Evolutionary conservation across 2,888 invertebrate species (phyloP).

Genomic region (Polydrusus tereticollis): DNA sequence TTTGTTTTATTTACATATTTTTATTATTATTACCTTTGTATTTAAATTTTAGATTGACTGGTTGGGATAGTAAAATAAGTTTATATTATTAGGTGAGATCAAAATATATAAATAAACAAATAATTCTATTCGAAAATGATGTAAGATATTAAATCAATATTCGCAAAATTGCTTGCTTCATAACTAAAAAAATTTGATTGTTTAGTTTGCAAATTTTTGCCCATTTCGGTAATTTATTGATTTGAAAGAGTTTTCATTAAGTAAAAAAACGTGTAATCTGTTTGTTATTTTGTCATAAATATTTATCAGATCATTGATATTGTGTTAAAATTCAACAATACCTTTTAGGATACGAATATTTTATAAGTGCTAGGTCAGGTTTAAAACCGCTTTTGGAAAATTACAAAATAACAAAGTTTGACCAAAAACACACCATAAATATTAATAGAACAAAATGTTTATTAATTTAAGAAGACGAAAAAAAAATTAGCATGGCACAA

Average conservation of each 20-base stretch:
- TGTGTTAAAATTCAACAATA: neutral
- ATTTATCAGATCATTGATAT: neutral
- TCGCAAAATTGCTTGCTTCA: slow-evolving; percentile 1
- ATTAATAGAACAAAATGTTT: neutral
- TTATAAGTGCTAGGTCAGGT: slow-evolving; percentile 1
- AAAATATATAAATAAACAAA: neutral
- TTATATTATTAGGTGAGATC: neutral
- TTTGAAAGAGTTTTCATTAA: neutral
- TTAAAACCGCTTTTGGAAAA: neutral
- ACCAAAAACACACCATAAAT: neutral
- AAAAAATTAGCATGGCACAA: too few relatives aligned
- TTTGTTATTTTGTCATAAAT: neutral
- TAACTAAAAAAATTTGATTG: neutral
- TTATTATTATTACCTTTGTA: too few relatives aligned
- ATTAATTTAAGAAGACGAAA: neutral
- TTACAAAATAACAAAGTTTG: neutral
- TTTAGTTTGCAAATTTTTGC: neutral
- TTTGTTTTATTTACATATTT: too few relatives aligned
- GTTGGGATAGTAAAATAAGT: neutral
- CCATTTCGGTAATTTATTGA: neutral
- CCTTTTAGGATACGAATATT: neutral
- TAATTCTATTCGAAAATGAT: neutral
- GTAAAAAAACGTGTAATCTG: slow-evolving; percentile 8
- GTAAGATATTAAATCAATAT: neutral
- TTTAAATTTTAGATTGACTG: neutral